phyloP scores from a whole-genome alignment of 35 echinoderm and acorn worm species.

The Ophiothrix spiculata region DNA sequence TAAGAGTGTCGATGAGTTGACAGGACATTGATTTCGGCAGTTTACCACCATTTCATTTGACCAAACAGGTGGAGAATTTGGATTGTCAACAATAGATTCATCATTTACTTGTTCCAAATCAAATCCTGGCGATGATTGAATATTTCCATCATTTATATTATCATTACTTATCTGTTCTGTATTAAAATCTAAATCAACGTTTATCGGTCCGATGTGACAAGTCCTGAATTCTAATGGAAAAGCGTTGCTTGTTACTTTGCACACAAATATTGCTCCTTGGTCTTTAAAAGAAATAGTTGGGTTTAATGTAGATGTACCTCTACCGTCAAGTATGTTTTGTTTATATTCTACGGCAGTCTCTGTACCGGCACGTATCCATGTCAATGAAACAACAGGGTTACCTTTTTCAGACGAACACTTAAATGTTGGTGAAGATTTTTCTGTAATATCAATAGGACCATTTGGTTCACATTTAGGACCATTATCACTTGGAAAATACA shows the following conservation, averaged over 20 bases:
- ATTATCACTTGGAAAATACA: not conserved
- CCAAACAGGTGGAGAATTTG: too few relatives aligned
- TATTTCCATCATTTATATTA: not conserved
- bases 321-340: not conserved
- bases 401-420: not conserved
- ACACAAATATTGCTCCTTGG: not conserved
- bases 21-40: not conserved
- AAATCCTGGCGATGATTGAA: too few relatives aligned
- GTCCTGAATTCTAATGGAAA: not conserved
- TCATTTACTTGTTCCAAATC: too few relatives aligned
- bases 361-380: not conserved
- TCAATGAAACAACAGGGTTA: not conserved
- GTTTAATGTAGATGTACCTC: not conserved
- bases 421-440: not conserved
- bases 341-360: not conserved
- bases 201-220: not conserved
- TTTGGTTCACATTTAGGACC: not conserved
- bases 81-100: not conserved
- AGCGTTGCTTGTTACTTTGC: not conserved
- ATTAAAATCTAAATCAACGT: not conserved
- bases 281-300: not conserved
- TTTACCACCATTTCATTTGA: not conserved
- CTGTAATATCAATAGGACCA: not conserved
- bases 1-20: not conserved
- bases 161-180: not conserved